Base-by-base conservation (phyloP, 2,113 vertebrate species). In the Neolamprologus kungweensis region DNA sequence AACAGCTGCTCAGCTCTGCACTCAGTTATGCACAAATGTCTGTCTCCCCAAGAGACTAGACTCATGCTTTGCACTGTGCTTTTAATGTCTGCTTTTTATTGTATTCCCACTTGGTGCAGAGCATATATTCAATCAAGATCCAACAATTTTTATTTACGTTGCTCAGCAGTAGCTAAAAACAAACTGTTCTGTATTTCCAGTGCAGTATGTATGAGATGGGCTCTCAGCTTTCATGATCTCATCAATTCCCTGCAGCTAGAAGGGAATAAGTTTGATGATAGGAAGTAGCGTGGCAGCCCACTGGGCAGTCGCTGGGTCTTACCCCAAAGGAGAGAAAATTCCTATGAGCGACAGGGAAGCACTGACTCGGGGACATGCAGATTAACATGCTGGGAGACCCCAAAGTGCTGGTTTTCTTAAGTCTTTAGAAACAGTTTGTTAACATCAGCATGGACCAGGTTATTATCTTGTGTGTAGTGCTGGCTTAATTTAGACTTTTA, bases 11-110 rank as follows among this genome's bases (percentile, higher is more conserved):
- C 6, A 12, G 40, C 75, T 75, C 85, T 60, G 80, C 75, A 45
- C 86, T 90, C 73, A 71, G 71, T 88, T 83, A 90, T 87, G 79
- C 83, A 88, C 80, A 90, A 89, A 89, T 85, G 42, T 85, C 65
- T 78, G 53, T 75, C 33, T 28, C 42, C 13, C 50, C 42, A 89
- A 73, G 87, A 85, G 50, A 82, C 42, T 65, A 31, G 80, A 75
- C 79, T 88, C 75, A 11, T 6, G 3, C 55, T 88, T 51, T 89
- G 60, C 31, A 31, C 35, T 53, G 17, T 58, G 54, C 73, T 84
- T 81, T 89, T 51, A 86, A 81, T 79, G 53, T 73, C 65, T 21
- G 51, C 78, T 78, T 85, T 82, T 81, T 85, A 85, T 63, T 57
- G 10, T 58, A 83, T 26, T 68, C 85, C 80, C 86, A 75, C 54